Evolutionary conservation across 2,113 vertebrate genomes (phyloP).

Genomic region (Aramus guarauna): DNA sequence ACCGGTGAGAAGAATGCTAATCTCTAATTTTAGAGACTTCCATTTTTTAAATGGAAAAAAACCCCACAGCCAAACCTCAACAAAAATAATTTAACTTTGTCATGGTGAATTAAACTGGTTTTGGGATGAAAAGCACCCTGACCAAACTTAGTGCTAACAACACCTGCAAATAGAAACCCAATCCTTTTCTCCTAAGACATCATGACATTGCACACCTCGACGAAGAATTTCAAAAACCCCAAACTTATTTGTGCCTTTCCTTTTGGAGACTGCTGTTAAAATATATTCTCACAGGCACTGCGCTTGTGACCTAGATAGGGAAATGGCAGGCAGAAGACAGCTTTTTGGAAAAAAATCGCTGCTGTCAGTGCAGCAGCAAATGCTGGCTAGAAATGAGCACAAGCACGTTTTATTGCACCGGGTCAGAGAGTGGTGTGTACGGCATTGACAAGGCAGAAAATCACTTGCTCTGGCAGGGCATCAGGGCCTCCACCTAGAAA

Average conservation of each 20-base stretch:
- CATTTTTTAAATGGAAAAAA: neutral
- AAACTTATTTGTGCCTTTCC: neutral
- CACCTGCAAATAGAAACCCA: neutral
- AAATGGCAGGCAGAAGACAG: neutral
- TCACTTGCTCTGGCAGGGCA: neutral
- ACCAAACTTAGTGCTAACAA: neutral
- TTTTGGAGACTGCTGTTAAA: neutral
- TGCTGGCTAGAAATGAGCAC: neutral
- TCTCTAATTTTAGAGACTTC: neutral
- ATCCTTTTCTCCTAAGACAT: neutral
- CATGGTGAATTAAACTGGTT: neutral
- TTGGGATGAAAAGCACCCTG: neutral
- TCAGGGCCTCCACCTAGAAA: too few relatives aligned
- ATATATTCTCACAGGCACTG: neutral
- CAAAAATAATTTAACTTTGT: neutral
- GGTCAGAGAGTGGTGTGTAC: neutral
- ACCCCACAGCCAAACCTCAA: neutral
- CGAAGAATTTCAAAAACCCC: fast-evolving
- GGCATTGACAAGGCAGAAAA: neutral
- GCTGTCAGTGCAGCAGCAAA: neutral
- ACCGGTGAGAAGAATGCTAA: neutral
- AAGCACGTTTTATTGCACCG: neutral
- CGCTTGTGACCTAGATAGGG: neutral
- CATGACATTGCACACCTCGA: neutral
- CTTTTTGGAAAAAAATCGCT: neutral